A percentile compares a stretch with the other conserved stretches of the same genome.
Evolutionary conservation across 2,888 invertebrate species (phyloP).

Genomic region (Epirrita christyi): DNA sequence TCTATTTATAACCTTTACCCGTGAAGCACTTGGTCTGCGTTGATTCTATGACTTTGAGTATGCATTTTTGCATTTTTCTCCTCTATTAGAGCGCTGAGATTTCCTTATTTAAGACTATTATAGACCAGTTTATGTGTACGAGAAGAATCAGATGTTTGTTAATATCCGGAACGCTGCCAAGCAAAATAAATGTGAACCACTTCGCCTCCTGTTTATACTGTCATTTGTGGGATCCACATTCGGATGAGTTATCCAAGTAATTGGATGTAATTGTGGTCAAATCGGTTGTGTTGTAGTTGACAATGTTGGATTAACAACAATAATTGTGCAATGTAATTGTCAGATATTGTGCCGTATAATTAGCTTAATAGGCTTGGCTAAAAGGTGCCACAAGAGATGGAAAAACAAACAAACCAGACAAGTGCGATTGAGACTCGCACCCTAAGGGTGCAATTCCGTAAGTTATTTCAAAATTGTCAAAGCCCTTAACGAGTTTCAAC

Average conservation of each 20-base stretch:
- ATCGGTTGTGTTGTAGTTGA: background rate
- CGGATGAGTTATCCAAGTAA: conserved; percentile 18
- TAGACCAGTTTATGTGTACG: conserved; percentile 11
- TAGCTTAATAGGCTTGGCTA: no score
- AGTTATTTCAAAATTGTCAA: no score
- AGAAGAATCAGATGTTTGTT: conserved; percentile 22
- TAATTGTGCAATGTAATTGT: background rate
- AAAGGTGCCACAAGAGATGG: no score
- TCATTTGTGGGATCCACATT: conserved; percentile 6
- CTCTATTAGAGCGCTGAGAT: background rate
- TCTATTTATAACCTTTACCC: no score
- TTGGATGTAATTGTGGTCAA: conserved; percentile 10
- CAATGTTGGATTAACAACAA: conserved; percentile 1
- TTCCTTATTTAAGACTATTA: background rate
- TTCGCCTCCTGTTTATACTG: conserved; percentile 6
- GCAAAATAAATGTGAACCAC: conserved; percentile 16
- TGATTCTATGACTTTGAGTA: no score
- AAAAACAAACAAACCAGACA: no score
- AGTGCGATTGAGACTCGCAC: no score
- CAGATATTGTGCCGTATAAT: no score
- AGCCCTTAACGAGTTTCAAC: no score
- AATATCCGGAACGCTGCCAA: conserved; percentile 24
- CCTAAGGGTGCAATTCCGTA: no score
- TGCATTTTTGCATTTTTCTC: no score
- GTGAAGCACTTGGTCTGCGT: no score